Conservation (phyloP, 2,888 invertebrate species). For the Mamestra brassicae region DNA sequence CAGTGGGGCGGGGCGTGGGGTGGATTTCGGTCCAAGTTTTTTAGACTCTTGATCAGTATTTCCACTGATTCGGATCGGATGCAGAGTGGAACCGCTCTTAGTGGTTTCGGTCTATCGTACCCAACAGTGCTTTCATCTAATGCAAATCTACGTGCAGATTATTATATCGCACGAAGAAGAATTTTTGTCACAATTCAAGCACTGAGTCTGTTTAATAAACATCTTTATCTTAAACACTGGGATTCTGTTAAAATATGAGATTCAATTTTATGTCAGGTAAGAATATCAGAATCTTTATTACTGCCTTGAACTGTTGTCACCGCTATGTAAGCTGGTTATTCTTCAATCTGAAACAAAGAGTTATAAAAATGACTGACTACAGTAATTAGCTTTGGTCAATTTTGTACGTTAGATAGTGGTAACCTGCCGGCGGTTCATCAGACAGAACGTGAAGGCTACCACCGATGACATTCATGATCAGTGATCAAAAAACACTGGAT, state of each 20-base stretch:
- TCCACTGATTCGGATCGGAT: too few species aligned
- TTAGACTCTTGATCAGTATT: too few species aligned
- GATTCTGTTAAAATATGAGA: slow-evolving; percentile 37
- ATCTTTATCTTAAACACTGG: slow-evolving; percentile 22
- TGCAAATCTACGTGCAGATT: slow-evolving; percentile 18
- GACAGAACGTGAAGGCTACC: not conserved
- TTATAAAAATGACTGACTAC: not conserved
- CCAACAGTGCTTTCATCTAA: slow-evolving; percentile 1
- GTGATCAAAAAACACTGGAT: too few species aligned
- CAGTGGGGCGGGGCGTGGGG: too few species aligned
- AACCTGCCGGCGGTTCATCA: not conserved
- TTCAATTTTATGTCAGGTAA: slow-evolving; percentile 25
- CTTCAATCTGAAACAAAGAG: slow-evolving; percentile 48
- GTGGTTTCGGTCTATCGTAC: not conserved
- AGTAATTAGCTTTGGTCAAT: not conserved
- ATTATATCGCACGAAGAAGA: slow-evolving; percentile 7
- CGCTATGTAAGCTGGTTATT: slow-evolving; percentile 29
- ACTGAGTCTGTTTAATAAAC: slow-evolving; percentile 6
- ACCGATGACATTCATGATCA: not conserved
- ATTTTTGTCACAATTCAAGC: slow-evolving; percentile 1
- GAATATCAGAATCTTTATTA: slow-evolving; percentile 13
- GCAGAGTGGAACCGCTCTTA: too few species aligned
- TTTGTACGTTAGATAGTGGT: not conserved
- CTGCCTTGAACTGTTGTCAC: slow-evolving; percentile 17
- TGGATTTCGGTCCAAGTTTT: too few species aligned